Evolutionary conservation across 37 sponge, comb jelly and placozoan species (phyloP), one percentile per base, ranked within the genome.

Genomic region (Beroe ovata): DNA sequence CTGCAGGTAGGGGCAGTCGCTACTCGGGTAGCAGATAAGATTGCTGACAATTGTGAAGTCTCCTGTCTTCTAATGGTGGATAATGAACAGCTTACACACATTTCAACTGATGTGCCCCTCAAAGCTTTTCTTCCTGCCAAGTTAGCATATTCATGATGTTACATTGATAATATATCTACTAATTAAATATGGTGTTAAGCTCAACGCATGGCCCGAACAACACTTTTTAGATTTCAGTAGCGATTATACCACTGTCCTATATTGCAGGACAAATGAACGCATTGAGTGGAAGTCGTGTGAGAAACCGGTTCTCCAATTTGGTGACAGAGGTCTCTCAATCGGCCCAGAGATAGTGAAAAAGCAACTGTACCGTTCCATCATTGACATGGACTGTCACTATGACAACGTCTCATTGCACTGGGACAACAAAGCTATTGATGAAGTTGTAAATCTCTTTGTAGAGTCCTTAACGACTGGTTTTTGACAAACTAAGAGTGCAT

Each of bases 331-430:
- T 28, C 84, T 77, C 0, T n/a, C 35, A 1, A 39, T 77, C 26
- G 84, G 84, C 25, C 84, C 84, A 8, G 84, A 77, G 47, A 36
- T 77, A 42, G 54, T 77, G 6, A 77, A 77, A 26, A 77, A 42
- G 42, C 84, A 77, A 54, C 54, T 77, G 23, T 77, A 77, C 54
- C n/a, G 84, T 1, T 77, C 84, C 11, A 23, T 77, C 4, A 23
- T 77, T 8, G 84, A 77, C 33, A 77, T 77, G 84, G 84, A 77
- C 84, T 42, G 54, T 40, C 84, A 77, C 47, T 77, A 77, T 40
- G 84, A 77, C 47, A 19, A 77, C 54, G 54, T 77, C 0, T 26
- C 28, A 0, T 71, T 39, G 4, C 42, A 77, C 25, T 77, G 84
- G 84, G 84, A 77, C 21, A 77, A 77, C 54, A 42, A 28, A 41